Percentiles rank a stretch among this genome's conserved stretches.
Conservation (phyloP, 2,797 vertebrate species). For the Danio albolineatus region DNA sequence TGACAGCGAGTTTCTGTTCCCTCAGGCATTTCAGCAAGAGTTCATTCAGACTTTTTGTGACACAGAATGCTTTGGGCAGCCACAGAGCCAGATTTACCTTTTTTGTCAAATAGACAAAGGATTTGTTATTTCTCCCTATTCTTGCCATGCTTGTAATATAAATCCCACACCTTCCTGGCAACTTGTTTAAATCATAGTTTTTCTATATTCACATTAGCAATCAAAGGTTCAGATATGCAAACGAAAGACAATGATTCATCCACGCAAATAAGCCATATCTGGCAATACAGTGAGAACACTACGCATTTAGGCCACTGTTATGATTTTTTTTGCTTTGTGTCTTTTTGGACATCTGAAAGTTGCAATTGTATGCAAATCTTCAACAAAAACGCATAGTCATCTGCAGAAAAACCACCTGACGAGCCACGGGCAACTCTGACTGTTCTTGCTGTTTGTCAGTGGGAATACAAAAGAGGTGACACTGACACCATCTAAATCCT, state of each 20-base stretch:
- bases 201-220: background rate
- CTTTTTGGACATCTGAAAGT: background rate
- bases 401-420: background rate
- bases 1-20: conserved; percentile 27
- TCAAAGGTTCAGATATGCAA: background rate
- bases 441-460: background rate
- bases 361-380: background rate
- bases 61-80: background rate
- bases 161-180: conserved; percentile 5
- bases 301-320: too few species aligned
- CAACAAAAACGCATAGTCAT: background rate
- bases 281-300: background rate
- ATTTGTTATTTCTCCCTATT: too few species aligned
- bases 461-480: conserved; percentile 54
- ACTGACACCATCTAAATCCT: conserved; percentile 73
- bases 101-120: too few species aligned
- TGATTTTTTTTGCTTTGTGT: too few species aligned
- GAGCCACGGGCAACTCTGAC: conserved; percentile 1
- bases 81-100: too few species aligned
- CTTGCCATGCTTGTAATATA: background rate
- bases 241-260: background rate
- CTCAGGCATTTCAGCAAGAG: background rate
- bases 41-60: background rate
- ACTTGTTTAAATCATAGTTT: background rate
- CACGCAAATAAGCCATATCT: background rate